Conservation (phyloP, 2,888 invertebrate species). For the Brachypalpus laphriformis region DNA sequence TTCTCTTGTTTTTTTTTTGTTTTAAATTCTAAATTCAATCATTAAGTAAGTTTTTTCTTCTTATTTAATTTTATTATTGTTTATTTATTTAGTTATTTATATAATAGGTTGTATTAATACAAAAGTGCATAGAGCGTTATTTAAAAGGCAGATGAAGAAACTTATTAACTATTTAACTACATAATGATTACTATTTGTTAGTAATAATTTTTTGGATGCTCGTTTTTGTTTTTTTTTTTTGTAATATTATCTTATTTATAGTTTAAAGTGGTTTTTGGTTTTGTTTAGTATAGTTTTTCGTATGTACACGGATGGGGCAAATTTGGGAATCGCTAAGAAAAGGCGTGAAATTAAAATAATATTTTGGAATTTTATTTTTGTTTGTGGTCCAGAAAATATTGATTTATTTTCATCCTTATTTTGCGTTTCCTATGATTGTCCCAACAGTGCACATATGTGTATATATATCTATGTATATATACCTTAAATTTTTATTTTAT, state of each 20-base stretch:
- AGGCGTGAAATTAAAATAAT: neutral
- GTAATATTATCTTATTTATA: conserved; percentile 4
- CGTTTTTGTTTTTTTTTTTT: conserved; percentile 13
- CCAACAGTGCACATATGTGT: neutral
- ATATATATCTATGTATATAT: neutral
- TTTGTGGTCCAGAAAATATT: neutral
- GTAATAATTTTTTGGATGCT: conserved; percentile 38
- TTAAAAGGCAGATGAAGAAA: conserved; percentile 72
- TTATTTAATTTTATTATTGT: conserved; percentile 55
- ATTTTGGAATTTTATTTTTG: neutral
- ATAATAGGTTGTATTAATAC: conserved; percentile 72
- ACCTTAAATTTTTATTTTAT: neutral
- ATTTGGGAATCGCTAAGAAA: neutral
- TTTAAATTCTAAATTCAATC: conserved; percentile 36
- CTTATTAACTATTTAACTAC: conserved; percentile 65
- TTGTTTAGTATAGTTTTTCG: neutral
- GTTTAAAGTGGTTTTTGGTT: conserved; percentile 11
- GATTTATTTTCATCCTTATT: neutral
- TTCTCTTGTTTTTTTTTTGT: conserved; percentile 15
- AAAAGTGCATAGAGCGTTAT: conserved; percentile 73
- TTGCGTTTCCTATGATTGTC: neutral
- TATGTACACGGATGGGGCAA: neutral
- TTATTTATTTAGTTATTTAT: conserved; percentile 55
- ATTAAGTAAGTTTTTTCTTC: conserved; percentile 42
- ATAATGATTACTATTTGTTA: conserved; percentile 55